Evolutionary conservation across 64 coral and sea anemone species (phyloP).

Genomic region (Porites lutea): DNA sequence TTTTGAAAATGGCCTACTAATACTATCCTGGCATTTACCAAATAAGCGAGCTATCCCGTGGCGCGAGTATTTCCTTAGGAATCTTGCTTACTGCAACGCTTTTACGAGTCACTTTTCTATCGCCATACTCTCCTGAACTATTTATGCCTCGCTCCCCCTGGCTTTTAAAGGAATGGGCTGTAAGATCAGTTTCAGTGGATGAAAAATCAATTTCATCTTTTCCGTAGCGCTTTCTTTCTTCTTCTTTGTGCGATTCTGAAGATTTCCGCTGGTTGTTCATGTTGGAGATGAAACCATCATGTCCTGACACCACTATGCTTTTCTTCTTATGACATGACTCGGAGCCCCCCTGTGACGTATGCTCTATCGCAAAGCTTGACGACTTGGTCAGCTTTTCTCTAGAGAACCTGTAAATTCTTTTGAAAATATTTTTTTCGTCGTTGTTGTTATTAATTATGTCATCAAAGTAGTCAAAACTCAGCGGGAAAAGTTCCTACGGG

Average conservation of each 20-base stretch:
- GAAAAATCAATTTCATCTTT: too few species aligned
- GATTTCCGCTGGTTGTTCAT: background rate
- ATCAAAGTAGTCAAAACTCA: background rate
- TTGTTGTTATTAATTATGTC: constrained; percentile 26
- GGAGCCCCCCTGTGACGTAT: background rate
- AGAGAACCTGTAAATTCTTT: constrained; percentile 79
- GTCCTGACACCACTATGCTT: constrained; percentile 41
- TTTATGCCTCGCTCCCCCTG: too few species aligned
- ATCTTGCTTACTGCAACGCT: background rate
- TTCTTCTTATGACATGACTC: background rate
- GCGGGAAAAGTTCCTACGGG: constrained; percentile 15
- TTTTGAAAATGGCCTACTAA: too few species aligned
- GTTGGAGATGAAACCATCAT: constrained; percentile 43
- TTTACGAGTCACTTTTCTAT: too few species aligned
- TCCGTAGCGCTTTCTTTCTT: background rate
- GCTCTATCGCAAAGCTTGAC: constrained; percentile 78
- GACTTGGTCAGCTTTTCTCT: constrained; percentile 80
- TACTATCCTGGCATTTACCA: background rate
- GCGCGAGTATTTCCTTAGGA: background rate
- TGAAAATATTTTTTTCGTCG: constrained; percentile 74
- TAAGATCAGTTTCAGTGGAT: too few species aligned
- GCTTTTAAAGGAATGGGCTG: too few species aligned
- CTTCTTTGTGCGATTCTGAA: background rate
- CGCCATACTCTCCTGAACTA: too few species aligned
- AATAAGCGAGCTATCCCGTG: background rate